Evolutionary conservation across 2,888 invertebrate genomes (phyloP).

Genomic region (Seira sanloemensis): DNA sequence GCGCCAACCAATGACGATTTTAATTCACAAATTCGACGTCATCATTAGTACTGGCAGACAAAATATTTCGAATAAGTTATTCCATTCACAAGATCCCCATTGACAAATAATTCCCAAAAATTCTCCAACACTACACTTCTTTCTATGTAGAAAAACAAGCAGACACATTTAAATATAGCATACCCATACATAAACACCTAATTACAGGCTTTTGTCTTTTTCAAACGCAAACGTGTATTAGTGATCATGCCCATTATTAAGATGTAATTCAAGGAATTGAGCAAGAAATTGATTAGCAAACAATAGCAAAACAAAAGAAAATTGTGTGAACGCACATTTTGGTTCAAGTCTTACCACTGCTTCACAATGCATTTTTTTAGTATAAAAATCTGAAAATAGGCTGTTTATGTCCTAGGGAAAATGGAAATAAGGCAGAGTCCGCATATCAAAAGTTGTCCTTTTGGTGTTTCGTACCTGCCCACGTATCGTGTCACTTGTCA

Average conservation of each 20-base stretch:
- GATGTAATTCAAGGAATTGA: conserved; percentile 31
- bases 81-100: neutral
- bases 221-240: neutral
- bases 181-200: neutral
- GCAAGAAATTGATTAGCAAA: conserved; percentile 27
- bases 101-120: neutral
- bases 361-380: neutral
- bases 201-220: conserved; percentile 28
- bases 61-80: neutral
- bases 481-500: neutral
- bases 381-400: neutral
- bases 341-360: neutral
- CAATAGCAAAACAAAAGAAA: neutral
- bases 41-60: neutral
- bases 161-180: too few species aligned
- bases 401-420: too few species aligned
- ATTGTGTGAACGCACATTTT: neutral
- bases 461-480: neutral
- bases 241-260: conserved; percentile 26
- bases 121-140: neutral
- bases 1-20: too few species aligned
- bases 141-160: too few species aligned
- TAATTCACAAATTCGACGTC: neutral
- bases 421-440: neutral
- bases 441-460: neutral